Conservation (phyloP, 2,797 vertebrate genomes). For the Phataginus tetradactyla region DNA sequence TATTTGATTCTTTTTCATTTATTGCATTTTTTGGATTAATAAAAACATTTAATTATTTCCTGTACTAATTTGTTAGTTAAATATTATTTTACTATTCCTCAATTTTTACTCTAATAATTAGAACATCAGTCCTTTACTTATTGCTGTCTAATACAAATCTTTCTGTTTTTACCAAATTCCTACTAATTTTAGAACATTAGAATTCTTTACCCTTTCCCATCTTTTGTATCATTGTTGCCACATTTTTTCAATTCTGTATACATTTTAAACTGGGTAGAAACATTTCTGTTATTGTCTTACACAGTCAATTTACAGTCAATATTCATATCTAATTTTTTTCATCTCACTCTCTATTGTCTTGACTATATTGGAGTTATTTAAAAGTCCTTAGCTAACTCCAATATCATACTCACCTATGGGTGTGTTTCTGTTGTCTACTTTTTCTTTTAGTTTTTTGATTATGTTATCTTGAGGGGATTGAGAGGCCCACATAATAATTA, state of each 20-base stretch:
- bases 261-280: neutral
- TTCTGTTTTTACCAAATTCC: conserved; percentile 7
- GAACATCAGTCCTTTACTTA: neutral
- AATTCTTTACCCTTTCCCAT: neutral
- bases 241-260: neutral
- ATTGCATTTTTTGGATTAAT: neutral
- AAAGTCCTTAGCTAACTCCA: neutral
- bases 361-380: conserved; percentile 7
- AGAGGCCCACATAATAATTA: neutral
- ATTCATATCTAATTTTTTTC: neutral
- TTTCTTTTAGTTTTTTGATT: neutral
- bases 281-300: neutral
- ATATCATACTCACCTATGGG: neutral
- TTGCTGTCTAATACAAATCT: neutral
- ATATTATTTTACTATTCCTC: neutral
- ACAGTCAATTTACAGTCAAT: neutral
- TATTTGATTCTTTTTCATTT: neutral
- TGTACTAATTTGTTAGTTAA: neutral
- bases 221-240: neutral
- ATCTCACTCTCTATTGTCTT: neutral
- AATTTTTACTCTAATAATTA: neutral
- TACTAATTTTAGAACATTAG: neutral
- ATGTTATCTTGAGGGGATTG: neutral
- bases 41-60: neutral
- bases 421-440: neutral